These are phyloP conservation scores for Diaprepes abbreviatus DNA, from an alignment of 2,888 invertebrate genomes.

Conservation along the genomic window DNA sequence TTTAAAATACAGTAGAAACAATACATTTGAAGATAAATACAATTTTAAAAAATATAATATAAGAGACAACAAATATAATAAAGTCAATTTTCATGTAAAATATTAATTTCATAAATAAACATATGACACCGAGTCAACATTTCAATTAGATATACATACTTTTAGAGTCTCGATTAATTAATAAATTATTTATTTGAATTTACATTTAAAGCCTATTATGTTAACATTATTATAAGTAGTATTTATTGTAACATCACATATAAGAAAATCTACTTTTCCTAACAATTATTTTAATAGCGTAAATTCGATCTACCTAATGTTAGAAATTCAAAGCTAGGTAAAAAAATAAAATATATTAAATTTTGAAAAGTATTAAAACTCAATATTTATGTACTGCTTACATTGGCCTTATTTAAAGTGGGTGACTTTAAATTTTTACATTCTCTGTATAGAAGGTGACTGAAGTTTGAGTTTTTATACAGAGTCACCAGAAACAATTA, in stretches of 20 bases:
- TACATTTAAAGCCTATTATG: constrained; percentile 48
- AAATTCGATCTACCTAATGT: constrained; percentile 42
- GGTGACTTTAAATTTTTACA: no score
- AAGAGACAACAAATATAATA: constrained; percentile 14
- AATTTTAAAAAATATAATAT: constrained; percentile 16
- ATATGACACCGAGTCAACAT: not conserved
- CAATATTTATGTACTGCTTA: no score
- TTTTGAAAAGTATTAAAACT: not conserved
- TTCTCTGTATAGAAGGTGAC: no score
- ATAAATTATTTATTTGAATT: constrained; percentile 27
- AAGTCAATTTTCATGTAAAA: constrained; percentile 7
- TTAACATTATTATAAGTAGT: constrained; percentile 41
- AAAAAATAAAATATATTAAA: constrained; percentile 13
- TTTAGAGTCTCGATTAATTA: constrained; percentile 6
- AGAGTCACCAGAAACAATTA: no score
- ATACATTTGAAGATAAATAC: constrained; percentile 16
- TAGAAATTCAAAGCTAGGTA: constrained; percentile 11
- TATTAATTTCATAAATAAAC: not conserved
- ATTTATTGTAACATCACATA: constrained; percentile 66
- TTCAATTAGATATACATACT: not conserved
- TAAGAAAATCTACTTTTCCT: constrained; percentile 56
- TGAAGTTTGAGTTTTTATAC: no score
- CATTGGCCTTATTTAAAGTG: no score
- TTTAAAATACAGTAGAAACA: constrained; percentile 29
- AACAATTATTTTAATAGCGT: constrained; percentile 35